A percentile compares a stretch with the other conserved stretches of the same genome.
Evolutionary conservation across 2,888 invertebrate genomes (phyloP).

Genomic region (Apamea epomidion): DNA sequence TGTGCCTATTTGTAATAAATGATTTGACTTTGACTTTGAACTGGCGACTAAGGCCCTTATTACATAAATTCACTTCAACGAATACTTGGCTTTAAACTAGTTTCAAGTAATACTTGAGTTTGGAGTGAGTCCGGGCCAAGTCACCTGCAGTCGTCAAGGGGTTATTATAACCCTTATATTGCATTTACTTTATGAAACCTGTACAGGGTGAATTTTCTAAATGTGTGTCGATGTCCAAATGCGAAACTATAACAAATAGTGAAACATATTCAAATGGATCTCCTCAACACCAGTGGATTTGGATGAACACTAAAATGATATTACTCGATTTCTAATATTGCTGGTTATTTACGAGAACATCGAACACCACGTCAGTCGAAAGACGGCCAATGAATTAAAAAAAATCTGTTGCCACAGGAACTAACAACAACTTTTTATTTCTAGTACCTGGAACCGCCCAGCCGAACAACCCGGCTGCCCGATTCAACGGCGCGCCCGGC

Average conservation of each 20-base stretch:
- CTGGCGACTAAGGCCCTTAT: too few species aligned
- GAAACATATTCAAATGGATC: neutral
- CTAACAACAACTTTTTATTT: conserved; percentile 17
- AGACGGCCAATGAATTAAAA: neutral
- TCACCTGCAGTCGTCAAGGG: neutral
- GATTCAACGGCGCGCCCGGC: conserved; percentile 75
- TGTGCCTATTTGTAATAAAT: too few species aligned
- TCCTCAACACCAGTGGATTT: neutral
- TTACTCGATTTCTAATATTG: neutral
- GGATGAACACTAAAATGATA: neutral
- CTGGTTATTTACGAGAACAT: neutral
- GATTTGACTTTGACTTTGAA: too few species aligned
- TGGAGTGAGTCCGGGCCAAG: too few species aligned
- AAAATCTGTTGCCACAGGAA: neutral
- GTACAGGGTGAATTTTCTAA: neutral
- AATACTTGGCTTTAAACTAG: neutral
- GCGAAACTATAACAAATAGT: neutral
- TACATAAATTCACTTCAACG: neutral
- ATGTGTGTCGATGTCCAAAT: neutral
- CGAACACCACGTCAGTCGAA: neutral
- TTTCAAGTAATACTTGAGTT: neutral
- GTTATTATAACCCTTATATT: neutral
- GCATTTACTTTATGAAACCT: neutral
- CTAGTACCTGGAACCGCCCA: conserved; percentile 61
- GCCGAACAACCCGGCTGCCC: conserved; percentile 65